phyloP scores from a whole-genome alignment of 1,140 invertebrate species.

The Holotrichia oblita region DNA sequence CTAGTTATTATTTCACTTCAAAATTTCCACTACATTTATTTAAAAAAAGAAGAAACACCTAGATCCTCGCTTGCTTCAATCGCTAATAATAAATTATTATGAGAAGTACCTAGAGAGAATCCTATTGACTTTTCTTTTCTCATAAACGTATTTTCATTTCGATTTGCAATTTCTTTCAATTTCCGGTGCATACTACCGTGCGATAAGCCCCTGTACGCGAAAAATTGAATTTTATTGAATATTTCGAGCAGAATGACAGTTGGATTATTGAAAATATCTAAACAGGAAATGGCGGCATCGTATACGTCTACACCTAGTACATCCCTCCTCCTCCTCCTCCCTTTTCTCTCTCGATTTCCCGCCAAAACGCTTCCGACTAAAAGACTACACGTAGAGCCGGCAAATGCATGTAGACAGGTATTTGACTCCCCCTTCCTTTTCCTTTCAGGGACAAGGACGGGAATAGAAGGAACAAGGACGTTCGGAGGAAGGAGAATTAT shows the following conservation, averaged over 20 bases:
- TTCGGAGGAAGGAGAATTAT: background rate
- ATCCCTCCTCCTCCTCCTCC: too few species aligned
- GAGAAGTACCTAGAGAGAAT: too few species aligned
- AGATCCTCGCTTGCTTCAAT: too few species aligned
- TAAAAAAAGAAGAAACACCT: too few species aligned
- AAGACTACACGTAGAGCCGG: background rate
- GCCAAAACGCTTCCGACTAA: too few species aligned
- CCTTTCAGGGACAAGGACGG: background rate
- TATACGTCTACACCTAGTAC: too few species aligned
- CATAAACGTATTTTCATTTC: background rate
- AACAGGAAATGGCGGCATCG: conserved; percentile 7
- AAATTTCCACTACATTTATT: too few species aligned
- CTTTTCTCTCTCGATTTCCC: too few species aligned
- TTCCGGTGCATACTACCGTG: background rate
- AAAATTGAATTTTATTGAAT: conserved; percentile 18
- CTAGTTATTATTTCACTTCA: too few species aligned
- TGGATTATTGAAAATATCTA: conserved; percentile 14
- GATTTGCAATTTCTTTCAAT: conserved; percentile 2
- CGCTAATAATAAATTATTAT: too few species aligned
- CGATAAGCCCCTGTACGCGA: background rate
- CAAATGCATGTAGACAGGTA: background rate
- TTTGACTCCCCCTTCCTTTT: background rate
- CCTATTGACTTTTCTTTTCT: too few species aligned
- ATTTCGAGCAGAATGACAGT: conserved; percentile 1
- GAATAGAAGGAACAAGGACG: background rate